Conservation (phyloP, 1,140 invertebrate genomes). For the Protaetia brevitarsis region DNA sequence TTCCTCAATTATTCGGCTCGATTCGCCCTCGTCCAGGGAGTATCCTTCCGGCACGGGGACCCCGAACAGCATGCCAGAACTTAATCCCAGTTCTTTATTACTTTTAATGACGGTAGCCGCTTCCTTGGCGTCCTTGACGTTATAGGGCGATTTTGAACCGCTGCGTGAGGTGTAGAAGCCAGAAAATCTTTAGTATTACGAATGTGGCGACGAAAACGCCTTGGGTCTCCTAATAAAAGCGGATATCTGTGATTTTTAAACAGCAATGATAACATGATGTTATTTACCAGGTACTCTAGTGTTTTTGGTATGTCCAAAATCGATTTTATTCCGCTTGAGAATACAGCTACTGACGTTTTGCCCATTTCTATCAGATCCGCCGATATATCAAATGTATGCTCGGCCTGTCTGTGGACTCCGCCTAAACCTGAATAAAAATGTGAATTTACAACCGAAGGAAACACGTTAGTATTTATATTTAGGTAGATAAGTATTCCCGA, state of each 20-base stretch:
- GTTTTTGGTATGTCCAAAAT: slow-evolving; percentile 94
- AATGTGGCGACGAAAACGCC: slow-evolving; percentile 86
- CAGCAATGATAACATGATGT: neutral
- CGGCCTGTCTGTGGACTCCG: slow-evolving; percentile 88
- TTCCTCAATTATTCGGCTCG: slow-evolving; percentile 67
- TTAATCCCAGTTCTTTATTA: slow-evolving; percentile 58
- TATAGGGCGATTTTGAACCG: slow-evolving; percentile 67
- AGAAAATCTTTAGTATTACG: slow-evolving; percentile 63
- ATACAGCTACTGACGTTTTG: slow-evolving; percentile 79
- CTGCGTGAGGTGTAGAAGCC: slow-evolving; percentile 84
- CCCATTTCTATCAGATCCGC: slow-evolving; percentile 92
- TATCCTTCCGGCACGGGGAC: slow-evolving; percentile 82
- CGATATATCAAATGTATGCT: slow-evolving; percentile 87
- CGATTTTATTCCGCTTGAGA: slow-evolving; percentile 95
- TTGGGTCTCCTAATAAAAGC: slow-evolving; percentile 81
- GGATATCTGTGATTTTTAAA: slow-evolving; percentile 9
- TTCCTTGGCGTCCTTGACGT: slow-evolving; percentile 57
- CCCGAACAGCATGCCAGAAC: slow-evolving; percentile 79
- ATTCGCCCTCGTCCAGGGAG: slow-evolving; percentile 59
- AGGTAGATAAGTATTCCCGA: no score
- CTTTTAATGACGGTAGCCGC: slow-evolving; percentile 69
- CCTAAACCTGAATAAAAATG: slow-evolving; percentile 63
- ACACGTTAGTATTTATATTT: no score
- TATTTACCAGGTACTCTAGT: slow-evolving; percentile 83
- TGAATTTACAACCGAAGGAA: no score